Base-by-base conservation (phyloP, 2,797 vertebrate genomes). In the Galago senegalensis region DNA sequence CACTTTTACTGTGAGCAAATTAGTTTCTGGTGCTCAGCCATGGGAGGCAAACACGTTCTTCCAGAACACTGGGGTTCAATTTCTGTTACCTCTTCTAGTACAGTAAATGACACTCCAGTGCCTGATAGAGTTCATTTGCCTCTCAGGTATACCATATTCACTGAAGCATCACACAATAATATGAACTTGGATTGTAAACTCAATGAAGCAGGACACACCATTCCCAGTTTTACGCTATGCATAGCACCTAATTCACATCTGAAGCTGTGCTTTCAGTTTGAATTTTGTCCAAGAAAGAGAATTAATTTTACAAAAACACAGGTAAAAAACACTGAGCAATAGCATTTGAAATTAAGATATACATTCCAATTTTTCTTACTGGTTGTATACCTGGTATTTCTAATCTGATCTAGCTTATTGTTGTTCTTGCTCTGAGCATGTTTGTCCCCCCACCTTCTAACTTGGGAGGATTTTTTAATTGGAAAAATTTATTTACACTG, bases 151-250 rank as follows among this genome's bases (percentile, higher is more conserved):
- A 72, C 11, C 70, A 75, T 7, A 46, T 2, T 70, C 60, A 76
- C 88, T 87, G 88, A 95, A 87, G 65, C 60, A 43, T 93, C 29
- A 20, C 43, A 88, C 16, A 40, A 43, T 73, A 85, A 23, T 88
- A 96, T 87, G 93, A 87, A 83, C 56, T 93, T 67, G 49, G 40
- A 85, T 69, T 91, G 25, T 89, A 90, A 96, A 90, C 23, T 84
- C 87, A 94, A 3, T 92, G 81, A 94, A 70, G 58, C 27, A 16
- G 34, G 34, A 0, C 8, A 43, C 1, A 77, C 29, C 31, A 75
- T 49, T 25, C 31, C 40, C 18, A 43, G 1, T 56, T 75, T 61
- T 72, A 1, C 20, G 5, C 25, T 91, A 60, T 73, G 34, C 20
- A 83, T 7, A 77, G 5, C 16, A 40, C 10, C 27, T 31, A 77